phyloP scores from a whole-genome alignment of 1,140 invertebrate genomes.

The Arion vulgaris region DNA sequence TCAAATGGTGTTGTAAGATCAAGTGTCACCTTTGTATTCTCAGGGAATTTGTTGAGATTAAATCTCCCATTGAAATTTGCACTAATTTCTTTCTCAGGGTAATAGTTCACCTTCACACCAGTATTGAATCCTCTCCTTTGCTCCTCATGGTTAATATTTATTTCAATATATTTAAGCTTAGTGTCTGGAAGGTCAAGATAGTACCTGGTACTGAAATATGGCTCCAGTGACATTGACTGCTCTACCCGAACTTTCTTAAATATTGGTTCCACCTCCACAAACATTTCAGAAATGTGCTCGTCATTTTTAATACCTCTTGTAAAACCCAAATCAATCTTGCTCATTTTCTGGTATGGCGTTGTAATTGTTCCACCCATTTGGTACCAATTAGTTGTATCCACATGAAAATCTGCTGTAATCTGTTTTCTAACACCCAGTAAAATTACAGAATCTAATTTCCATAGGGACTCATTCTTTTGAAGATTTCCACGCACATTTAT shows the following conservation, averaged over 20 bases:
- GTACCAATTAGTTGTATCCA: slow-evolving; percentile 86
- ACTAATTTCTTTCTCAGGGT: slow-evolving; percentile 16
- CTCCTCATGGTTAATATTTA: neutral
- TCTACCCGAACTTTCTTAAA: slow-evolving; percentile 15
- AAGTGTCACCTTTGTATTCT: slow-evolving; percentile 17
- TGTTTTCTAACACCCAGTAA: slow-evolving; percentile 1
- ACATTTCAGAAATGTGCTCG: neutral
- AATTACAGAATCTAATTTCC: neutral
- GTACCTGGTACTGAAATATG: neutral
- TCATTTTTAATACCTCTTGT: slow-evolving; percentile 38
- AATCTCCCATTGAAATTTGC: neutral
- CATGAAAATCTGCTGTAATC: slow-evolving; percentile 69
- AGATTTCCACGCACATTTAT: neutral
- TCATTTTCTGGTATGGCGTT: slow-evolving; percentile 25
- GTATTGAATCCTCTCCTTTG: neutral
- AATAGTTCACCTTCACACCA: slow-evolving; percentile 12
- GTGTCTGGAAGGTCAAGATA: slow-evolving; percentile 6
- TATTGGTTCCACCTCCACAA: slow-evolving; percentile 29
- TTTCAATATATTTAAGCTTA: slow-evolving; percentile 9
- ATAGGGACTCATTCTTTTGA: neutral
- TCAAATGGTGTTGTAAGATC: slow-evolving; percentile 32
- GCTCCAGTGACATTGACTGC: slow-evolving; percentile 7
- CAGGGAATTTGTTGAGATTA: slow-evolving; percentile 22
- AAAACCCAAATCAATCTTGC: neutral
- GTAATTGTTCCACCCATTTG: slow-evolving; percentile 80